Base-by-base conservation (phyloP, 2,113 vertebrate species). In the Dissostichus mawsoni region DNA sequence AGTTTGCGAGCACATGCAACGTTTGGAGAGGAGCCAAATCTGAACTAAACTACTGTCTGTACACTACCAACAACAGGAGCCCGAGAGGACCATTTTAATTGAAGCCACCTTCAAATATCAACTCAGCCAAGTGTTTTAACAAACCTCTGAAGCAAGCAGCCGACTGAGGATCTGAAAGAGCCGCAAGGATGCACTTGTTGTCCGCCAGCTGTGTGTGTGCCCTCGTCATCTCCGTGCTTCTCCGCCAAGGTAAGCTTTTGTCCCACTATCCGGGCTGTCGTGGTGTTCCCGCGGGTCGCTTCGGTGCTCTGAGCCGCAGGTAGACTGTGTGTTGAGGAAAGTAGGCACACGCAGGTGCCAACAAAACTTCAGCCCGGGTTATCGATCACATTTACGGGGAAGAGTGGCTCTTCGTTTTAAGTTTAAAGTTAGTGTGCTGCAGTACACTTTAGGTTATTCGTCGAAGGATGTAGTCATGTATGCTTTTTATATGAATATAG, bases 111-210 rank as follows among this genome's bases (percentile, higher is more conserved):
- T 16, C 5, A 44, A 3, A 18, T 48, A 52, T n/a, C 44, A 74
- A 69, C 52, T 75, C 58, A 55, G 56, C 64, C 65, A 86, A 86
- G 76, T 84, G 50, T 47, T 76, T 13, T 47, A 14, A 69, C 20
- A 65, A 69, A 59, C 78, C 62, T 76, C 33, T 5, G 29, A 81
- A 65, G 41, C 50, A 44, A 56, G 51, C 16, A 74, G 33, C 69
- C 72, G 36, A 5, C 69, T 3, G 68, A 81, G 90, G 80, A 89
- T 70, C 88, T 52, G 69, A 65, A 69, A 88, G 58, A 89, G 50
- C 68, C 74, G 83, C 83, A 13, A 90, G 86, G 89, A 94, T 94
- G 93, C 93, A 93, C 93, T 94, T 93, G 91, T 94, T 94, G 92
- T 94, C 89, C 79, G 69, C 82, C 83, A 76, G 82, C 86, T 85